Evolutionary conservation across 2,113 vertebrate species (phyloP).

Genomic region (Heterocephalus glaber): DNA sequence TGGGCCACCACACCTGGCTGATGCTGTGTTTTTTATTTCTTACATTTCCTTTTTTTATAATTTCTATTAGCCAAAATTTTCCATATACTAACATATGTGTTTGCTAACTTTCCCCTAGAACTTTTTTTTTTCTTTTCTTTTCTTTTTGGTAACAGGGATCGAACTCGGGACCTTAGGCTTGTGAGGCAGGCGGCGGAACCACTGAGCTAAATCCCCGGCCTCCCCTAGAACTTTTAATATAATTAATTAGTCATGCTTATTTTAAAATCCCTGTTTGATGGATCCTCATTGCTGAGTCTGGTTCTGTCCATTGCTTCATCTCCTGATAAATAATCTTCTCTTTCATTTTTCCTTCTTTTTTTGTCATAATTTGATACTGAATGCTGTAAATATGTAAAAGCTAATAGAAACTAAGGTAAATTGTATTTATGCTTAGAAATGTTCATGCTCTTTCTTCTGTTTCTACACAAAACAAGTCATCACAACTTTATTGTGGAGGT

Average conservation of each 20-base stretch:
- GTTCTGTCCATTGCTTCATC: neutral
- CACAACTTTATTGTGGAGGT: neutral
- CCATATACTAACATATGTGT: neutral
- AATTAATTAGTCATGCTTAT: slow-evolving; percentile 26
- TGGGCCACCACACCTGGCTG: neutral
- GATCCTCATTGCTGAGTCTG: neutral
- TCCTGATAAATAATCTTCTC: neutral
- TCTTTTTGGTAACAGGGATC: no score
- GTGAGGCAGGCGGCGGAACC: no score
- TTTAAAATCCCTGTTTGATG: neutral
- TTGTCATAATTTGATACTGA: neutral
- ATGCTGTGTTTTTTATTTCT: neutral
- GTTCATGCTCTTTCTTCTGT: neutral
- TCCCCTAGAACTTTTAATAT: slow-evolving; percentile 16
- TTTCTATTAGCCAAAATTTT: slow-evolving; percentile 2
- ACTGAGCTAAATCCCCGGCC: no score
- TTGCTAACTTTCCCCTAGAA: slow-evolving; percentile 16
- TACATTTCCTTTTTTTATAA: slow-evolving; percentile 31
- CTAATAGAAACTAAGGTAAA: neutral
- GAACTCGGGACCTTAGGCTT: no score
- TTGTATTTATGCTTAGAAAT: neutral
- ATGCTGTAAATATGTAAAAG: neutral
- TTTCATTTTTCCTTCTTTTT: neutral
- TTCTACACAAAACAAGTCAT: no score
- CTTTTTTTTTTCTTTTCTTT: no score